Base-by-base conservation (phyloP, 1,140 invertebrate species). In the Bombus confusus region DNA sequence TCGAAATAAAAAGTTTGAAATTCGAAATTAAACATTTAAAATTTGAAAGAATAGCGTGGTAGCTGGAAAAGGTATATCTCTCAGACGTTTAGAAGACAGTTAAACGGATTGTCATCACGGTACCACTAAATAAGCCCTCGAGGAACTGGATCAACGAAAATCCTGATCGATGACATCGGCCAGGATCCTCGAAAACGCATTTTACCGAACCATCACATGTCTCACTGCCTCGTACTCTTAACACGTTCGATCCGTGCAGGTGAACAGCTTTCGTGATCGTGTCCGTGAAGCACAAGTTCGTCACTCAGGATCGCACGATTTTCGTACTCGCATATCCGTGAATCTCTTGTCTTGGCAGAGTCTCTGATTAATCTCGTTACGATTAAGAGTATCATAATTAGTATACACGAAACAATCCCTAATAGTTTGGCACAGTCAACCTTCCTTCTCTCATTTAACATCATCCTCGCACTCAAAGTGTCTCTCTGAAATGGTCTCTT, bases 151-250 rank as follows among this genome's bases (percentile, higher is more conserved):
- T 69, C 84, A 15, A 86, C 71, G 37, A 69, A 69, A 86, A 68
- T 76, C 80, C 84, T 31, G 43, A 82, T 43, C 84, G 72, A 37
- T 28, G 22, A 34, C 34, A 41, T 13, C 18, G 25, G 43, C 34
- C 80, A 62, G 73, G 68, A 83, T 82, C 76, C 80, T 83, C 76
- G 71, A 81, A 90, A 90, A 90, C 82, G 81, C 43, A 88, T 89
- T 90, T 25, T 64, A 91, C 85, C 72, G 81, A 81, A 77, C 47
- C 43, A 75, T 25, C 74, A 34, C 74, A 34, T 69, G 64, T 78
- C 41, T 12, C 69, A 52, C 47, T 80, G 43, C 34, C 39, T 34
- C 41, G 15, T 43, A n/a, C 6, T 37, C n/a, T 15, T 13, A 4
- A 31, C 39, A 77, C 81, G 59, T 25, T 10, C 72, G 71, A 28